phyloP scores from a whole-genome alignment of 1,140 invertebrate species.

The Rhyacophila brunnea region DNA sequence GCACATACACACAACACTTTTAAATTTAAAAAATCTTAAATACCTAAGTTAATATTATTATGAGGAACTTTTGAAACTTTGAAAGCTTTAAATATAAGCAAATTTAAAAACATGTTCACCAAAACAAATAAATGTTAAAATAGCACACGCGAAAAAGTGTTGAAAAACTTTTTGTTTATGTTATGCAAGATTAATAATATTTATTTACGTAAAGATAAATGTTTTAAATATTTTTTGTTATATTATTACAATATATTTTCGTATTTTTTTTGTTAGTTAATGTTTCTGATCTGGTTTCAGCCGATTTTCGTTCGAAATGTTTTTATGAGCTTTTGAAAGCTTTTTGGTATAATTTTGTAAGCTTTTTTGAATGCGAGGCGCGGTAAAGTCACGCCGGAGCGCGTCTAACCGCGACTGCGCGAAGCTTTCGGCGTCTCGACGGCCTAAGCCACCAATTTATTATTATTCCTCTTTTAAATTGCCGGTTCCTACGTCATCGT shows the following conservation, averaged over 20 bases:
- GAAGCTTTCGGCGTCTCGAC: not conserved
- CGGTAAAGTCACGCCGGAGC: conserved; percentile 24
- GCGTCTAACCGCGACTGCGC: conserved; percentile 27
- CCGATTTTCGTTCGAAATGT: too few species aligned
- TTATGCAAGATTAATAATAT: too few species aligned
- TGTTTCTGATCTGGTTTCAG: too few species aligned
- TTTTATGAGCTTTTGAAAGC: not conserved
- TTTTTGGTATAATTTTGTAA: not conserved
- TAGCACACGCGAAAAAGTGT: too few species aligned
- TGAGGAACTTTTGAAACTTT: not conserved
- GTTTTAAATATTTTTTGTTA: too few species aligned
- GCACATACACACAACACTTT: too few species aligned
- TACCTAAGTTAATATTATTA: not conserved
- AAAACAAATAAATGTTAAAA: not conserved
- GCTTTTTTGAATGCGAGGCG: conserved; percentile 13
- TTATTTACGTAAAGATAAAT: too few species aligned
- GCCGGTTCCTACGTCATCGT: not conserved
- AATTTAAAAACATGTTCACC: not conserved
- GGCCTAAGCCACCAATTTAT: conserved; percentile 4
- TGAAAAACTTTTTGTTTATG: too few species aligned
- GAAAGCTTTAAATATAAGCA: not conserved
- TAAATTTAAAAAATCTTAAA: too few species aligned
- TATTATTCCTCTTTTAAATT: conserved; percentile 5
- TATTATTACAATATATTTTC: too few species aligned
- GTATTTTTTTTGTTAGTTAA: not conserved